Percentiles rank a stretch among this genome's conserved stretches.
Evolutionary conservation across 2,797 vertebrate species (phyloP).

Genomic region (Cyclura pinguis): DNA sequence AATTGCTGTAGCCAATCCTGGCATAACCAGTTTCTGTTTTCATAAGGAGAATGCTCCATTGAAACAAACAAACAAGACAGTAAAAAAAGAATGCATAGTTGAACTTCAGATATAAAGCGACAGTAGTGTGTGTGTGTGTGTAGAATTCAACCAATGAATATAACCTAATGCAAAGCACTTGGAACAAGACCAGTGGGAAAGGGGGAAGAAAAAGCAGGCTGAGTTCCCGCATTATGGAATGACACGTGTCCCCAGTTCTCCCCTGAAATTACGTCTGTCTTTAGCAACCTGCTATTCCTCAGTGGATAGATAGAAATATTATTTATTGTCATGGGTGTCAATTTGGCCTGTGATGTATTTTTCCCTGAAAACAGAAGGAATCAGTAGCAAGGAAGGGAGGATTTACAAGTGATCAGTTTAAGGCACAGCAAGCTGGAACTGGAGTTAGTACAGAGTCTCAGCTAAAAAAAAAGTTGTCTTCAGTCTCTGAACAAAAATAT

Average conservation of each 20-base stretch:
- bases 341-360: background rate
- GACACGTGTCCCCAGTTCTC: background rate
- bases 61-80: background rate
- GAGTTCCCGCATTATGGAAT: no score
- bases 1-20: background rate
- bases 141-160: background rate
- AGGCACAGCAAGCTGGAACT: background rate
- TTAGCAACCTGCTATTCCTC: no score
- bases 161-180: no score
- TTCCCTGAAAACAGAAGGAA: background rate
- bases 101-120: no score
- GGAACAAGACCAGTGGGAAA: no score
- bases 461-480: background rate
- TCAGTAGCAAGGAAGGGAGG: background rate
- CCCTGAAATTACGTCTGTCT: background rate
- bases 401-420: background rate
- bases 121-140: background rate
- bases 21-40: background rate
- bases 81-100: no score
- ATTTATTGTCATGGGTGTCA: background rate
- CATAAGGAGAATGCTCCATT: background rate
- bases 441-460: background rate
- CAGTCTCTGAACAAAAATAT: no score
- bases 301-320: background rate
- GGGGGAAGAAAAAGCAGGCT: no score